Conservation (phyloP, 2,113 vertebrate genomes). For the Silurus asotus region DNA sequence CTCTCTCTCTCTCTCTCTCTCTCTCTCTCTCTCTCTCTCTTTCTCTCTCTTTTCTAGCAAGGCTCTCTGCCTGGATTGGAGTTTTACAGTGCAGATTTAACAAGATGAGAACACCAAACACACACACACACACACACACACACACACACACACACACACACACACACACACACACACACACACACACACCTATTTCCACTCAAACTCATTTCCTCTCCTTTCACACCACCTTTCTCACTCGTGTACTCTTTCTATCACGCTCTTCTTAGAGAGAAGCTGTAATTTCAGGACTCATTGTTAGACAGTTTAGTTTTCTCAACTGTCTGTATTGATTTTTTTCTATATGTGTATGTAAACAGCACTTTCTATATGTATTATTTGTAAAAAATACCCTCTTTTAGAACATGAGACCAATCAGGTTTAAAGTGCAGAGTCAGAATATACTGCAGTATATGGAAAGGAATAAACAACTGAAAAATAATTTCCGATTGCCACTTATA, state of each 20-base stretch:
- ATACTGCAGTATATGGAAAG: constrained; percentile 26
- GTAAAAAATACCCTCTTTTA: neutral
- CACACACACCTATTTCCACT: neutral
- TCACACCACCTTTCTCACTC: neutral
- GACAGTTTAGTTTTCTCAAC: constrained; percentile 15
- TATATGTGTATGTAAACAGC: neutral
- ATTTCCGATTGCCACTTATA: neutral
- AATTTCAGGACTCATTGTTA: constrained; percentile 55
- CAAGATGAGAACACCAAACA: constrained; percentile 46
- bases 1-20: constrained; percentile 25
- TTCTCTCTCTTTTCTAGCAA: constrained; percentile 37
- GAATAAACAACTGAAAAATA: constrained; percentile 12
- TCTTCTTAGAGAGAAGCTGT: constrained; percentile 54
- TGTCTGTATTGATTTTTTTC: neutral
- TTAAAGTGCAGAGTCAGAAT: constrained; percentile 43
- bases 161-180: constrained; percentile 24
- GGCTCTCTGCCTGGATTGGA: constrained; percentile 41
- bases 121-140: constrained; percentile 35
- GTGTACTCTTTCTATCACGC: neutral
- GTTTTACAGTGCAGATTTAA: constrained; percentile 58
- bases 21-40: no score
- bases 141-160: constrained; percentile 17
- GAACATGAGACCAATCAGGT: constrained; percentile 60
- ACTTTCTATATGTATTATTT: neutral
- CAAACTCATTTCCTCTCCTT: neutral